phyloP scores from a whole-genome alignment of 2,797 vertebrate genomes.

The Onychomys torridus region DNA sequence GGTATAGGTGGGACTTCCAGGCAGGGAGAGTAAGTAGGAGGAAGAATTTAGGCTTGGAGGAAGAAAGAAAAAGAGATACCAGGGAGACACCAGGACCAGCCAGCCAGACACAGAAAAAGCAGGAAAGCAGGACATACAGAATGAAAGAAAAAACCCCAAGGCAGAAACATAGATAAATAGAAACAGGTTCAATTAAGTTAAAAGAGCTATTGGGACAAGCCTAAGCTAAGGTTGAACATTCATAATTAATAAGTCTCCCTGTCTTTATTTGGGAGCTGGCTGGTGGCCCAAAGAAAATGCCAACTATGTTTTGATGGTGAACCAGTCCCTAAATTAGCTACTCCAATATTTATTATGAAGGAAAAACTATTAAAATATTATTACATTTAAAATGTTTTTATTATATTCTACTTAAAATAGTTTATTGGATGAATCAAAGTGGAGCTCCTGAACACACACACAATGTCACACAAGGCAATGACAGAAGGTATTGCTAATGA shows the following conservation, averaged over 20 bases:
- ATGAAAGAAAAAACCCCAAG: background rate
- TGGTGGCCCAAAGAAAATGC: background rate
- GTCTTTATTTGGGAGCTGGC: background rate
- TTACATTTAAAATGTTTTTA: background rate
- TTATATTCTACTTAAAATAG: background rate
- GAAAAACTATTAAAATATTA: slow-evolving; percentile 77
- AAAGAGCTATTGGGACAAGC: background rate
- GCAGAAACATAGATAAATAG: background rate
- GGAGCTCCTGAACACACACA: slow-evolving; percentile 65
- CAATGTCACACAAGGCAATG: background rate
- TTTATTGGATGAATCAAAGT: slow-evolving; percentile 76
- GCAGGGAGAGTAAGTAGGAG: background rate
- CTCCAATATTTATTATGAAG: slow-evolving; percentile 82
- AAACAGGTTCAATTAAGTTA: background rate
- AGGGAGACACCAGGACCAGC: background rate
- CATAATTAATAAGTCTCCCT: background rate
- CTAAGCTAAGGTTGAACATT: background rate
- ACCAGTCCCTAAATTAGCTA: slow-evolving; percentile 74
- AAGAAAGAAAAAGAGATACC: background rate
- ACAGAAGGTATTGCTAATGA: slow-evolving; percentile 56
- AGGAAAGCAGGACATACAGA: background rate
- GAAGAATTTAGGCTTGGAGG: background rate
- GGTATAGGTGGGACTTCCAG: background rate
- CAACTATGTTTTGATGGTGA: slow-evolving; percentile 73
- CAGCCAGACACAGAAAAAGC: background rate